These are phyloP conservation scores for Callospermophilus lateralis DNA, from an alignment of 2,113 vertebrate species.

Conservation along the genomic window DNA sequence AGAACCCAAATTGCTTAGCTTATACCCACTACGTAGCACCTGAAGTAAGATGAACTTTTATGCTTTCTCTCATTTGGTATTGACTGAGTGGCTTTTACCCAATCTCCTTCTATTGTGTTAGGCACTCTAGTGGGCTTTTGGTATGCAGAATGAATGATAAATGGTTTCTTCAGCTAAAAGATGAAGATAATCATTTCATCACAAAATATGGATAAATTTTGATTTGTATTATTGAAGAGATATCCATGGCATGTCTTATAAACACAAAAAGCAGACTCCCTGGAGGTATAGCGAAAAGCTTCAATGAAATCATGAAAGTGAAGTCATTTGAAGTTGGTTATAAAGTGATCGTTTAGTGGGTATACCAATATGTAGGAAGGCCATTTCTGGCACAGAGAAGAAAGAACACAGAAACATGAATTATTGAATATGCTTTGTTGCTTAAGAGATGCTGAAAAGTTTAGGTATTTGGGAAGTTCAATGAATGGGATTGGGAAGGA, in stretches of 20 bases:
- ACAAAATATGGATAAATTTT: neutral
- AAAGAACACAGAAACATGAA: neutral
- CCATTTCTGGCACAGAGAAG: neutral
- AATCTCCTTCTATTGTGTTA: neutral
- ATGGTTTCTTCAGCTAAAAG: slow-evolving; percentile 25
- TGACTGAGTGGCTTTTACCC: neutral
- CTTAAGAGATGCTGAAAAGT: neutral
- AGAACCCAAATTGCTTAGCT: neutral
- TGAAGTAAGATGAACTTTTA: neutral
- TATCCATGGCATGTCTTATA: neutral
- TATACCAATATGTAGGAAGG: neutral
- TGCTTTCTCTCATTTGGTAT: slow-evolving; percentile 15
- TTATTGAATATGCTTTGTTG: neutral
- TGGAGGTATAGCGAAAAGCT: neutral
- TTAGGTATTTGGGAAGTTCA: slow-evolving; percentile 13
- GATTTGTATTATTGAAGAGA: neutral
- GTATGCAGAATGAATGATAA: slow-evolving; percentile 28
- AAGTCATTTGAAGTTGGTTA: slow-evolving; percentile 5
- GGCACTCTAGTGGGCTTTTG: neutral
- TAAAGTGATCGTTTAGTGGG: neutral
- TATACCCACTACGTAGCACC: neutral
- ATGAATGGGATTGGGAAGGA: neutral
- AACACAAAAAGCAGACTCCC: slow-evolving; percentile 16
- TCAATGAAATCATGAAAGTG: neutral
- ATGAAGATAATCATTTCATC: neutral